These are phyloP conservation scores for Musca vetustissima DNA, from an alignment of 1,140 invertebrate species.

Conservation along the genomic window DNA sequence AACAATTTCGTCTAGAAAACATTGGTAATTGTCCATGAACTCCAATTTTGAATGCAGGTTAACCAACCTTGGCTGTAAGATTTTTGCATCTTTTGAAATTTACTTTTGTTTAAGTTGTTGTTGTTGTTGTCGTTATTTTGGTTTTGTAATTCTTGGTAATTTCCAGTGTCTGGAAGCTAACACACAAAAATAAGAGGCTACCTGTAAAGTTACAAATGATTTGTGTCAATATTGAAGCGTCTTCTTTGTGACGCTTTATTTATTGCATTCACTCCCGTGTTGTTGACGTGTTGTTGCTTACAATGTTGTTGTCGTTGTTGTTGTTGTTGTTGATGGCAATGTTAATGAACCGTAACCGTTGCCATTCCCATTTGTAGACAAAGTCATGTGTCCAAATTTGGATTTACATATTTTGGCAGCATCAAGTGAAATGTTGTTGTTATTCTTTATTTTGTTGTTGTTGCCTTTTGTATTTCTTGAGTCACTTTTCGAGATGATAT, in stretches of 20 bases:
- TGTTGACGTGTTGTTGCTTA: too few relatives aligned
- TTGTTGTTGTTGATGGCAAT: slow-evolving; percentile 1
- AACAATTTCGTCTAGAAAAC: too few relatives aligned
- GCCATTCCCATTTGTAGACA: neutral
- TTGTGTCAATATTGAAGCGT: slow-evolving; percentile 14
- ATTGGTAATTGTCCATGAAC: too few relatives aligned
- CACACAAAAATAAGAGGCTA: neutral
- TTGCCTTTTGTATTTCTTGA: too few relatives aligned
- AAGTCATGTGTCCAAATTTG: neutral
- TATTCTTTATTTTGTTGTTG: neutral
- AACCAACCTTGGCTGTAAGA: too few relatives aligned
- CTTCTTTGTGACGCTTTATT: neutral
- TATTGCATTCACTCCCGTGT: too few relatives aligned
- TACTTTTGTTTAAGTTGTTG: too few relatives aligned
- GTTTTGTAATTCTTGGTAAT: neutral
- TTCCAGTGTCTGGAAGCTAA: neutral
- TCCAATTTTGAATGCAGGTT: too few relatives aligned
- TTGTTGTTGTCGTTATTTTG: slow-evolving; percentile 2
- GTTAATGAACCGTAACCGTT: slow-evolving; percentile 15
- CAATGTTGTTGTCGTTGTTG: neutral
- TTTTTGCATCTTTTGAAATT: neutral
- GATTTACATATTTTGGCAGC: neutral
- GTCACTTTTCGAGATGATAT: slow-evolving; percentile 7
- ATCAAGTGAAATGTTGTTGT: neutral
- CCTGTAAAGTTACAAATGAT: slow-evolving; percentile 10